A percentile compares a stretch with the other conserved stretches of the same genome.
phyloP scores from a whole-genome alignment of 2,113 vertebrate species.

The Rhabdomys dilectus region DNA sequence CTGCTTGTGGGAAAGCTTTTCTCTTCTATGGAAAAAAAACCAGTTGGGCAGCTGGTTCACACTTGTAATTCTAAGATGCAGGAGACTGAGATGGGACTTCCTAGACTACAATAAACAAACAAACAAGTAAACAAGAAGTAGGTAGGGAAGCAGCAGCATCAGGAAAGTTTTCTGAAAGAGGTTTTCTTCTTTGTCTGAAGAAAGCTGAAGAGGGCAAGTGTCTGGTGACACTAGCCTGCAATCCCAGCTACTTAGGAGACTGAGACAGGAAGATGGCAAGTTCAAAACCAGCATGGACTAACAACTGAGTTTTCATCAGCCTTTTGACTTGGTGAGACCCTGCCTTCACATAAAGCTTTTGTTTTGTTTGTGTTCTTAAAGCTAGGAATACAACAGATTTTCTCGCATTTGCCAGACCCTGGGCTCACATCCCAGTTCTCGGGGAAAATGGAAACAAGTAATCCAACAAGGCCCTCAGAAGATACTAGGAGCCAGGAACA shows the following conservation, averaged over 20 bases:
- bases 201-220: background rate
- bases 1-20: background rate
- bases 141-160: background rate
- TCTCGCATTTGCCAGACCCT: background rate
- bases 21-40: background rate
- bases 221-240: background rate
- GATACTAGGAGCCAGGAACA: background rate
- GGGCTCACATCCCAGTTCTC: background rate
- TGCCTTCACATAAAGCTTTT: background rate
- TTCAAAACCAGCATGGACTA: background rate
- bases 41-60: background rate
- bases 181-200: background rate
- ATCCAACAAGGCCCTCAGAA: background rate
- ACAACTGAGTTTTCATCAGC: too few species aligned
- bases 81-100: background rate
- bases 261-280: background rate
- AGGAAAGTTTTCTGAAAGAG: background rate
- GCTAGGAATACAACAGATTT: background rate
- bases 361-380: background rate
- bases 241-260: background rate
- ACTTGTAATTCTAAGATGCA: background rate
- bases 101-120: background rate
- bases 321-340: background rate
- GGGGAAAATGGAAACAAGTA: background rate
- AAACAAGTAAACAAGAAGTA: background rate